A percentile compares a stretch with the other conserved stretches of the same genome.
Conservation (phyloP, 2,888 invertebrate genomes). For the Drosophila borborema region DNA sequence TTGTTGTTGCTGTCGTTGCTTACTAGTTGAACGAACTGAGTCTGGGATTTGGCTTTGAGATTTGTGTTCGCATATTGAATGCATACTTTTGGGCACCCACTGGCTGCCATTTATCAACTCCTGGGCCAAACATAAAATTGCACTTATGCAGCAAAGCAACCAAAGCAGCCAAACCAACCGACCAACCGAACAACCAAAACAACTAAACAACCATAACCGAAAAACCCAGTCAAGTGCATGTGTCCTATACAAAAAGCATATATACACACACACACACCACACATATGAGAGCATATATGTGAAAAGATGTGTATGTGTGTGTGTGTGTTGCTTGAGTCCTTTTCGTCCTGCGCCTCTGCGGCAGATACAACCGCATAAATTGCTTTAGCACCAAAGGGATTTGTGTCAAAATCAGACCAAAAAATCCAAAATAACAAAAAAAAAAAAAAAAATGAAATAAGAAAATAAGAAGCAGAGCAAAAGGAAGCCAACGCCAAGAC, state of each 20-base stretch:
- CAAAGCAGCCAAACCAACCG: conserved; percentile 25
- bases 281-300: conserved; percentile 27
- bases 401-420: conserved; percentile 78
- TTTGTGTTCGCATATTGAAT: conserved; percentile 51
- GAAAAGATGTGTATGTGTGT: conserved; percentile 10
- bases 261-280: conserved; percentile 18
- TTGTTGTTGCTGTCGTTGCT: conserved; percentile 25
- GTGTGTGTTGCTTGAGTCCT: conserved; percentile 18
- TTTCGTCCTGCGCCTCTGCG: conserved; percentile 27
- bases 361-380: conserved; percentile 73
- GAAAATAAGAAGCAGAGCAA: conserved; percentile 3
- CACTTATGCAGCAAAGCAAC: conserved; percentile 64
- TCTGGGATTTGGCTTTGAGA: conserved; percentile 48
- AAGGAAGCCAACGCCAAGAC: conserved; percentile 61
- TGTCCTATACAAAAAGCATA: conserved; percentile 40
- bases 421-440: conserved; percentile 13
- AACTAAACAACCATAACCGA: conserved; percentile 65
- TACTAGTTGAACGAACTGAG: conserved; percentile 19
- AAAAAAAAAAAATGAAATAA: not conserved
- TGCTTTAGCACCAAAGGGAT: conserved; percentile 82
- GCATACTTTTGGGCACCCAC: conserved; percentile 16
- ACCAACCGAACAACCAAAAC: conserved; percentile 16
- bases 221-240: conserved; percentile 69
- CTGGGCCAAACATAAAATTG: conserved; percentile 71
- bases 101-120: conserved; percentile 71